phyloP scores from a whole-genome alignment of 1,140 invertebrate species.

The Radopholus similis region DNA sequence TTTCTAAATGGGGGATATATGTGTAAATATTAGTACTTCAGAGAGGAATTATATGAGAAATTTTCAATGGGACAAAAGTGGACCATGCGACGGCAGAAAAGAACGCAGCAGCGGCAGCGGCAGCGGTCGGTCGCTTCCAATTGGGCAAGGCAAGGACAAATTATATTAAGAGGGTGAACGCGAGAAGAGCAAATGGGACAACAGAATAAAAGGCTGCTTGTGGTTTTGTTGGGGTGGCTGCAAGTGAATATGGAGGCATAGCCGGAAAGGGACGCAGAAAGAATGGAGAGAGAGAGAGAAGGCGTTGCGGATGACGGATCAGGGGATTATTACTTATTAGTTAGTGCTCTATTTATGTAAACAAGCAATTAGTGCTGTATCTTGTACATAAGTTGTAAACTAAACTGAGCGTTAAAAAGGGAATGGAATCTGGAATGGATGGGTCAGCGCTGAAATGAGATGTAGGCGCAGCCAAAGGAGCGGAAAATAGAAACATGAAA shows the following conservation, averaged over 20 bases:
- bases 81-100: not conserved
- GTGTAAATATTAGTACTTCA: not conserved
- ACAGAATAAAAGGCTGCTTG: not conserved
- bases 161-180: not conserved
- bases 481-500: no score
- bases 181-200: not conserved
- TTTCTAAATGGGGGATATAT: no score
- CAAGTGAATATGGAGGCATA: not conserved
- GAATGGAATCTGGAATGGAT: no score
- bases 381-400: no score
- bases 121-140: not conserved
- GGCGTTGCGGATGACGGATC: not conserved
- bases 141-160: slow-evolving; percentile 4
- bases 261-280: not conserved
- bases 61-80: not conserved
- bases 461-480: no score
- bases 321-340: no score
- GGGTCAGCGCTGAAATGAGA: no score
- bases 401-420: no score
- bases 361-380: no score
- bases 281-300: not conserved
- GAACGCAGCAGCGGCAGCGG: not conserved
- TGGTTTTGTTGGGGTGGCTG: no score
- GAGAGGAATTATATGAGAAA: not conserved
- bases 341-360: no score